Conservation (phyloP, 2,888 invertebrate genomes). For the Torymus aiolomorphi region DNA sequence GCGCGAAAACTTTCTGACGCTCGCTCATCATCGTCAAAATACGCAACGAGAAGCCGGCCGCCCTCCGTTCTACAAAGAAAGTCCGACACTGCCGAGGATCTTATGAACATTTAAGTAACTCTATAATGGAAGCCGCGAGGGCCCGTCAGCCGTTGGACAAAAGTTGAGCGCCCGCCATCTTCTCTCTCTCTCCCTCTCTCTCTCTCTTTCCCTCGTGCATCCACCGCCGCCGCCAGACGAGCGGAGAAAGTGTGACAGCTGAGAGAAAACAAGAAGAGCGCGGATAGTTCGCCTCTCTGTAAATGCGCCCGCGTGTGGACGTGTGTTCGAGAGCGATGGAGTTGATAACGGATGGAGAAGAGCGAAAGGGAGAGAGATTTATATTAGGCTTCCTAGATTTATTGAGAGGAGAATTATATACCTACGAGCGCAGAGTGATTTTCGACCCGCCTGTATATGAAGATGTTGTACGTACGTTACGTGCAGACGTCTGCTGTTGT, state of each 20-base stretch:
- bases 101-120: conserved; percentile 65
- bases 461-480: too few relatives aligned
- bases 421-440: too few relatives aligned
- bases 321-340: neutral
- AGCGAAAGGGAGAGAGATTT: too few relatives aligned
- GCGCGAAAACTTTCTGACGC: neutral
- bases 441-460: too few relatives aligned
- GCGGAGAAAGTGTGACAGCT: conserved; percentile 41
- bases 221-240: conserved; percentile 6
- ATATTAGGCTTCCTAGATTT: too few relatives aligned
- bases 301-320: neutral
- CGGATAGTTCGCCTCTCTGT: neutral
- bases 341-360: neutral
- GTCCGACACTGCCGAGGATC: conserved; percentile 52
- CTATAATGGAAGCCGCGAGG: conserved; percentile 60
- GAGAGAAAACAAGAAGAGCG: conserved; percentile 28
- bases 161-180: conserved; percentile 58
- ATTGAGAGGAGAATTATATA: too few relatives aligned
- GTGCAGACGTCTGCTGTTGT: too few relatives aligned
- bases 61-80: neutral
- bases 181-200: neutral
- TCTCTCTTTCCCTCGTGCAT: neutral
- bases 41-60: neutral
- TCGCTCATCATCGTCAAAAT: neutral
- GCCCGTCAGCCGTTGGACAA: conserved; percentile 56